phyloP scores from a whole-genome alignment of 2,113 vertebrate species.

The Xyliphius kryptos region DNA sequence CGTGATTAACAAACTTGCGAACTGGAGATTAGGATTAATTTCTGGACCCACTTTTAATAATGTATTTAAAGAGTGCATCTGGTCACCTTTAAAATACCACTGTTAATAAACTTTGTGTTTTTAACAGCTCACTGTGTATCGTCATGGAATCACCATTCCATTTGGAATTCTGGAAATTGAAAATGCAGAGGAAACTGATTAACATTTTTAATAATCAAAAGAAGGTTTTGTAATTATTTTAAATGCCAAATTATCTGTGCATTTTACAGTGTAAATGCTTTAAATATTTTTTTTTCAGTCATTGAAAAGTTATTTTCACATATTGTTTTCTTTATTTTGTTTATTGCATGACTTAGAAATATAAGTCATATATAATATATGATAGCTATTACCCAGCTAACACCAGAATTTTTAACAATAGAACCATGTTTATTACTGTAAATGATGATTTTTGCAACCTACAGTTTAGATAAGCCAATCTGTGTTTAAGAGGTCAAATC shows the following conservation, averaged over 20 bases:
- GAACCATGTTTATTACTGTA: too few species aligned
- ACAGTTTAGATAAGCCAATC: too few species aligned
- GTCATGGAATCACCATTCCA: constrained; percentile 45
- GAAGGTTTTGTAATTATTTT: background rate
- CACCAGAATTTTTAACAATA: too few species aligned
- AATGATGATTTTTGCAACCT: too few species aligned
- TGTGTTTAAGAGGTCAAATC: too few species aligned
- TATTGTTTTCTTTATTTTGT: too few species aligned
- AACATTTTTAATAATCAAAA: background rate
- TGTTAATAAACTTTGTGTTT: constrained; percentile 22
- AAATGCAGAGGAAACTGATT: background rate
- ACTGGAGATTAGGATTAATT: too few species aligned
- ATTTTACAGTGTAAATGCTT: background rate
- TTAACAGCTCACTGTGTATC: constrained; percentile 56
- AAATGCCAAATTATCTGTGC: background rate
- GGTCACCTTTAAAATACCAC: background rate
- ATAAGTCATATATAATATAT: background rate
- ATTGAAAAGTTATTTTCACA: background rate
- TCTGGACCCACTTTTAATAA: too few species aligned
- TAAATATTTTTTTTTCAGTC: background rate
- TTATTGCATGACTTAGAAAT: too few species aligned
- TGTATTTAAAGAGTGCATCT: too few species aligned
- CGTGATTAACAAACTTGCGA: too few species aligned
- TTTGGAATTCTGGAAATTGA: constrained; percentile 30
- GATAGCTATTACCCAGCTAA: background rate